Evolutionary conservation across 1,140 invertebrate species (phyloP).

Genomic region (Neomicropteryx cornuta): DNA sequence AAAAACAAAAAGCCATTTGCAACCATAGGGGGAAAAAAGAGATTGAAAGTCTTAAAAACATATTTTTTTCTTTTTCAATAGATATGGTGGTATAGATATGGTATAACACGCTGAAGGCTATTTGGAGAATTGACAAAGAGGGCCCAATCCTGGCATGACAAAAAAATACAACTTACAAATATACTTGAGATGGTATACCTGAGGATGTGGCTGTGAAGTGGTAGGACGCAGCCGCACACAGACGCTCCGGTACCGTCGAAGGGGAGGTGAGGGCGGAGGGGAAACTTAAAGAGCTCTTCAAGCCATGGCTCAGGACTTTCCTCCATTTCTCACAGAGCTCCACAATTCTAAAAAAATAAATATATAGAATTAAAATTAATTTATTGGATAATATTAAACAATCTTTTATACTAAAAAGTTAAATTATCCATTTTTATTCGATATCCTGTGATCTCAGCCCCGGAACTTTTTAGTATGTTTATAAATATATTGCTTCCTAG

Average conservation of each 20-base stretch:
- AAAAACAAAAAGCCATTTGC: neutral
- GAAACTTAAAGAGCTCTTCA: conserved; percentile 43
- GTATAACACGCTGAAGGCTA: neutral
- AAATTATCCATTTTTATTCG: neutral
- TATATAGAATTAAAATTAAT: conserved; percentile 7
- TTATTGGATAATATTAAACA: conserved; percentile 1
- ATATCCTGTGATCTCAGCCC: neutral
- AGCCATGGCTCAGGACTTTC: conserved; percentile 56
- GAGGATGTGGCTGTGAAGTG: too few species aligned
- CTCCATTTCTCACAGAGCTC: conserved; percentile 57
- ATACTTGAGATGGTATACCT: conserved; percentile 36
- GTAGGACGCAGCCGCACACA: too few species aligned
- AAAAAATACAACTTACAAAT: conserved; percentile 23
- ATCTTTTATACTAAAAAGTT: neutral
- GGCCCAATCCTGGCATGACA: neutral
- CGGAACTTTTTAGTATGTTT: neutral
- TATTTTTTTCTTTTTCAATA: too few species aligned
- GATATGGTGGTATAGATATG: neutral
- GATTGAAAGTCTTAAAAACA: too few species aligned
- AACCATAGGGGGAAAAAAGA: conserved; percentile 3
- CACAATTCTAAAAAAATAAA: conserved; percentile 30
- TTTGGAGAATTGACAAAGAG: conserved; percentile 1
- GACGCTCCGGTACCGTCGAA: too few species aligned
- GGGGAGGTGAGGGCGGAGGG: too few species aligned
- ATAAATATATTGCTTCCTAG: neutral